These are phyloP conservation scores for Lophius americanus DNA, from an alignment of 2,797 vertebrate genomes.

Conservation along the genomic window DNA sequence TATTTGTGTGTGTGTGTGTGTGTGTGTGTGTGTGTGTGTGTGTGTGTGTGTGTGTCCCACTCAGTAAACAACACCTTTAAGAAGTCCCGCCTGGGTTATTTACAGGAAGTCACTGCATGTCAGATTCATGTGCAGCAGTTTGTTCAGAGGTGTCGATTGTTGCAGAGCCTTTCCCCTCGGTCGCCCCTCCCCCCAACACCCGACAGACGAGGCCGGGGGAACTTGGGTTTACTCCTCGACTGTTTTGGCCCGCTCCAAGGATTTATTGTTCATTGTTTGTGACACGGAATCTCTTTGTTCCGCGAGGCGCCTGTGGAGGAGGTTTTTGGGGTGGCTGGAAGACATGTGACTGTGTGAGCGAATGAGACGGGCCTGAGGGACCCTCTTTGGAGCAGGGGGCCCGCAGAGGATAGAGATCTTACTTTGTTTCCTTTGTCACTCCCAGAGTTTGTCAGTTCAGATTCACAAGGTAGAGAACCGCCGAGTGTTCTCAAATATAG, in stretches of 20 bases:
- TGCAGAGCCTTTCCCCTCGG: slow-evolving; percentile 32
- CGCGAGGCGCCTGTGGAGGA: slow-evolving; percentile 76
- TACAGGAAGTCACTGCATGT: slow-evolving; percentile 34
- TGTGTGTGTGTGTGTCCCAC: no score
- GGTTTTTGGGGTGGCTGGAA: slow-evolving; percentile 57
- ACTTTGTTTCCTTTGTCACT: slow-evolving; percentile 49
- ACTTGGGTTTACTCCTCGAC: slow-evolving; percentile 75
- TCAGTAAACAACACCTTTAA: no score
- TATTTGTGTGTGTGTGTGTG: no score
- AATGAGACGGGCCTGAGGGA: slow-evolving; percentile 54
- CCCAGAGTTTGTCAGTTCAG: slow-evolving; percentile 49
- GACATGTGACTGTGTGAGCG: slow-evolving; percentile 72
- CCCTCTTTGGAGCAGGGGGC: slow-evolving; percentile 50
- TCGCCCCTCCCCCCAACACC: slow-evolving; percentile 55
- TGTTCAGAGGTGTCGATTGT: slow-evolving; percentile 19
- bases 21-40: no score
- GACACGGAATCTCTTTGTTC: slow-evolving; percentile 82
- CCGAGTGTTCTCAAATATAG: no score
- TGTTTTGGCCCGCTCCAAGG: slow-evolving; percentile 73
- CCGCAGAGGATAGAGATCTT: slow-evolving; percentile 43
- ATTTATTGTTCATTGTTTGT: slow-evolving; percentile 86
- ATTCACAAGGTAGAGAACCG: neutral
- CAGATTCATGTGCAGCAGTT: slow-evolving; percentile 8
- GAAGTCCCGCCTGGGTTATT: slow-evolving; percentile 19
- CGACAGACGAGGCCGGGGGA: slow-evolving; percentile 52